Evolutionary conservation across 2,888 invertebrate species (phyloP).

Genomic region (Lissocephala sabroskyi): DNA sequence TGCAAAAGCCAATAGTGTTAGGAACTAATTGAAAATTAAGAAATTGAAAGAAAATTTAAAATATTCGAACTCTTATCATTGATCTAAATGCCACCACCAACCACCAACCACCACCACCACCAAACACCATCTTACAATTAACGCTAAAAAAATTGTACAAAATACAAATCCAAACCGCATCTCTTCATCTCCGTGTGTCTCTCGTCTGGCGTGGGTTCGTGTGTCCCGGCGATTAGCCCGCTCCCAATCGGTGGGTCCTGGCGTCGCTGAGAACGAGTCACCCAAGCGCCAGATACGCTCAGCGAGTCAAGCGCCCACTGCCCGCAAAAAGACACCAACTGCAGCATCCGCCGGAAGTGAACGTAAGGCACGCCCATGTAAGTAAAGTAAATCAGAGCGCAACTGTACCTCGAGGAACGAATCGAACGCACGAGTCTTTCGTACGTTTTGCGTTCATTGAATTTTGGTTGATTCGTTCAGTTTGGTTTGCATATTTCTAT

Average conservation of each 20-base stretch:
- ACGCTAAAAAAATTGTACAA: constrained; percentile 17
- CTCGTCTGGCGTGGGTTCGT: too few species aligned
- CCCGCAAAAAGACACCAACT: constrained; percentile 76
- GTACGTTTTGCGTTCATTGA: constrained; percentile 14
- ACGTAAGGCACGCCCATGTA: constrained; percentile 81
- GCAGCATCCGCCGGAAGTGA: constrained; percentile 73
- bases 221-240: constrained; percentile 72
- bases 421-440: constrained; percentile 19
- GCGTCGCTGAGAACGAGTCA: constrained; percentile 78
- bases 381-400: constrained; percentile 71
- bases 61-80: constrained; percentile 51
- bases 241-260: constrained; percentile 82
- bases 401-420: constrained; percentile 5
- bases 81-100: constrained; percentile 27
- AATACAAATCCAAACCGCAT: constrained; percentile 10
- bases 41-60: constrained; percentile 35
- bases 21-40: constrained; percentile 22
- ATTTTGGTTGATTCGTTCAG: constrained; percentile 8
- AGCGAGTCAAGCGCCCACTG: constrained; percentile 71
- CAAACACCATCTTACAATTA: constrained; percentile 19
- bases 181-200: constrained; percentile 21
- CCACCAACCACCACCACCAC: constrained; percentile 27
- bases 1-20: too few species aligned
- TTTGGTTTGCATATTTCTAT: constrained; percentile 37
- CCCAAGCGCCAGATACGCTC: constrained; percentile 82